Evolutionary conservation across 1,140 invertebrate species (phyloP).

Genomic region (Solenopsis fugax): DNA sequence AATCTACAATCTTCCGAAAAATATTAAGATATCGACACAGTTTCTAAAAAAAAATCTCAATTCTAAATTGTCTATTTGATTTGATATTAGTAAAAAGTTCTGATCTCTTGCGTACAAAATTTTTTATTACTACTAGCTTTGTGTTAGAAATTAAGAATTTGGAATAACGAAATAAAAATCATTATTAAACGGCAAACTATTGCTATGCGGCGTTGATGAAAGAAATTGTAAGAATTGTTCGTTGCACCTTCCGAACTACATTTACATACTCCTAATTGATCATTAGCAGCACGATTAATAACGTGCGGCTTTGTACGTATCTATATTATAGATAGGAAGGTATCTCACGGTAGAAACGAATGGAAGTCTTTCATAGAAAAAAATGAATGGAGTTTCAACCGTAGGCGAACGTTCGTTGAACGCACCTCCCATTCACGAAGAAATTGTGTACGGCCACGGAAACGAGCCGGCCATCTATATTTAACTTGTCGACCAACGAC

Average conservation of each 20-base stretch:
- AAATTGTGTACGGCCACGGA: conserved; percentile 79
- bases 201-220: not conserved
- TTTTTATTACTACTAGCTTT: not conserved
- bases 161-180: not conserved
- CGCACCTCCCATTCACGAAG: conserved; percentile 77
- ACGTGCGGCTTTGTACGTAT: not conserved
- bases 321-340: not conserved
- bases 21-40: too few relatives aligned
- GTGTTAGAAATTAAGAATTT: not conserved
- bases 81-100: too few relatives aligned
- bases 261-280: conserved; percentile 68
- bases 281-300: conserved; percentile 38
- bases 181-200: not conserved
- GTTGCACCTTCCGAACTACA: conserved; percentile 35
- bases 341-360: not conserved
- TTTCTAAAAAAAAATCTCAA: not conserved
- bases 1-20: not conserved
- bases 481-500: conserved; percentile 78
- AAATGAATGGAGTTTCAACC: conserved; percentile 46
- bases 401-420: conserved; percentile 30
- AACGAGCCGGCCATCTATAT: conserved; percentile 77
- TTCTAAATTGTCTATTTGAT: too few relatives aligned
- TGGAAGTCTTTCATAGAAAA: conserved; percentile 35
- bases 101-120: too few relatives aligned
- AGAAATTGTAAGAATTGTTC: too few relatives aligned